Evolutionary conservation across 2,797 vertebrate genomes (phyloP).

Genomic region (Amblyopsis hoosieri): DNA sequence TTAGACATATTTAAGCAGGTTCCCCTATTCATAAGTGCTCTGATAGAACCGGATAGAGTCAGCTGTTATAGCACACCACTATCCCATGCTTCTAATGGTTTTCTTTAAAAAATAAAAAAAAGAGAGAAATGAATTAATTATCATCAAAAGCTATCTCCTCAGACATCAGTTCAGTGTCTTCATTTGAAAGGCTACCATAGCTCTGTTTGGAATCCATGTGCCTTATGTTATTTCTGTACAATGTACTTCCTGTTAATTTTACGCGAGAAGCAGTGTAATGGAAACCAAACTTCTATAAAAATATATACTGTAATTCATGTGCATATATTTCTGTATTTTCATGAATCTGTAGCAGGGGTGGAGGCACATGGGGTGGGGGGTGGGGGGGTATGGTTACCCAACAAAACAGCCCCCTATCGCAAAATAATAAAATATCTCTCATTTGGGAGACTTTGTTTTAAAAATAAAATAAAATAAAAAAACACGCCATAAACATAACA

Average conservation of each 20-base stretch:
- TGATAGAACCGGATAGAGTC: slow-evolving; percentile 75
- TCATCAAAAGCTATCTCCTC: slow-evolving; percentile 50
- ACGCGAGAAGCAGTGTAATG: slow-evolving; percentile 65
- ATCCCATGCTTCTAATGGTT: slow-evolving; percentile 62
- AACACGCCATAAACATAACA: slow-evolving; percentile 45
- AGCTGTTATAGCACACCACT: slow-evolving; percentile 65
- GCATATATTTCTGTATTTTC: slow-evolving; percentile 80
- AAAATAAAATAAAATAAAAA: slow-evolving; percentile 49
- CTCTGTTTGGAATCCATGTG: slow-evolving; percentile 71
- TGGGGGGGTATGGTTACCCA: slow-evolving; percentile 11
- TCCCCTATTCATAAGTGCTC: slow-evolving; percentile 81
- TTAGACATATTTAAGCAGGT: slow-evolving; percentile 76
- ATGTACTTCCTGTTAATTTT: slow-evolving; percentile 57
- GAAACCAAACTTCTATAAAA: slow-evolving; percentile 76
- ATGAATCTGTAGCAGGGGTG: slow-evolving; percentile 55
- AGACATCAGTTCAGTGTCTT: slow-evolving; percentile 52
- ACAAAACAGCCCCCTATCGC: slow-evolving; percentile 45
- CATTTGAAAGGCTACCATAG: slow-evolving; percentile 73
- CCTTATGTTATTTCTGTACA: slow-evolving; percentile 50
- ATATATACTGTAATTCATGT: slow-evolving; percentile 70
- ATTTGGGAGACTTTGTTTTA: background rate
- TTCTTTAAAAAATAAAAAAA: slow-evolving; percentile 31
- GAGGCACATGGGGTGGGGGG: background rate
- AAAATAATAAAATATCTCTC: too few relatives aligned
- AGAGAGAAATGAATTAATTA: slow-evolving; percentile 58